Conservation (phyloP, 2,113 vertebrate species). For the Elachura formosa region DNA sequence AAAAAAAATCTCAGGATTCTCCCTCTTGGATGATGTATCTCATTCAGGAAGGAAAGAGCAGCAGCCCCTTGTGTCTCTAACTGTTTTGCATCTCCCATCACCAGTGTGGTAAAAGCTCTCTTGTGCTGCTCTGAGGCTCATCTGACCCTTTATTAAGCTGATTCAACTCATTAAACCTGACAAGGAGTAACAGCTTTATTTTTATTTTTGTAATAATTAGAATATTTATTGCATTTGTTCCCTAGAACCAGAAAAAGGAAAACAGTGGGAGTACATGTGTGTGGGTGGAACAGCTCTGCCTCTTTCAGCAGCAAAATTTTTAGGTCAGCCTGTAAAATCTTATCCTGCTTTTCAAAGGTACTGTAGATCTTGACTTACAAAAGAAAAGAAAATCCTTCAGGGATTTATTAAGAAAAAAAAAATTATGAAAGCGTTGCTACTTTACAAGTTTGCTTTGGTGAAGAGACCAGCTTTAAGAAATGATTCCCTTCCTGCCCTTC, state of each 20-base stretch:
- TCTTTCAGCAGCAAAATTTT: neutral
- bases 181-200: neutral
- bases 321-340: neutral
- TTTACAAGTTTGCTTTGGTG: neutral
- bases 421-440: neutral
- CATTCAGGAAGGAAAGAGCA: neutral
- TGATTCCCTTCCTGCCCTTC: neutral
- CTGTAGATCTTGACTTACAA: neutral
- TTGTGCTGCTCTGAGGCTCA: neutral
- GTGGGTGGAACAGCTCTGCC: neutral
- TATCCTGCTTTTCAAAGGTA: neutral
- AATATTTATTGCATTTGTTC: neutral
- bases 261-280: neutral
- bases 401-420: neutral
- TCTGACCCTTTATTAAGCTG: neutral
- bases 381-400: neutral
- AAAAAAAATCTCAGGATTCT: neutral
- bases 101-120: neutral
- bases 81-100: neutral
- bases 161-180: conserved; percentile 15
- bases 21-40: neutral
- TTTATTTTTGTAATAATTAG: neutral
- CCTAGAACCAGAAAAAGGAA: neutral
- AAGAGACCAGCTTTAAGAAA: neutral
- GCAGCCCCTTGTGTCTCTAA: neutral